Percentiles rank a stretch among this genome's conserved stretches.
Conservation (phyloP, 2,113 vertebrate species). For the Neoarius graeffei region DNA sequence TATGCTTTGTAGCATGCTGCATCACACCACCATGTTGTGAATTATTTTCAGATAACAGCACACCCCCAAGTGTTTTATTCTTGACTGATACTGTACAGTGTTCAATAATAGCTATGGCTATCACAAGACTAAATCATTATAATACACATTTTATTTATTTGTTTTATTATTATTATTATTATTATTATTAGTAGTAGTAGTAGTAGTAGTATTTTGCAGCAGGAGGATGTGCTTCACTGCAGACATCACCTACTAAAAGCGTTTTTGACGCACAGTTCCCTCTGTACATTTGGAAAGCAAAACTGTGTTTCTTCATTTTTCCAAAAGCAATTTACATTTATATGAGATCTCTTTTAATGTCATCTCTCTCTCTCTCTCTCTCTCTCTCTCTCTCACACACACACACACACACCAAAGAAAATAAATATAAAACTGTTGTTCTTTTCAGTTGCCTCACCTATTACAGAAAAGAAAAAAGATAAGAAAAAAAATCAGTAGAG, state of each 20-base stretch:
- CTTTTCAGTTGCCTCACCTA: neutral
- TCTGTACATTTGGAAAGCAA: slow-evolving; percentile 21
- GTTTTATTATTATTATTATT: too few relatives aligned
- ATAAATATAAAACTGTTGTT: neutral
- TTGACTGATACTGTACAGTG: neutral
- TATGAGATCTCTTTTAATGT: slow-evolving; percentile 32
- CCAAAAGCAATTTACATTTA: slow-evolving; percentile 48
- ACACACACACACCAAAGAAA: neutral
- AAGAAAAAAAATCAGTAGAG: neutral
- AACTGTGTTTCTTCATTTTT: slow-evolving; percentile 41
- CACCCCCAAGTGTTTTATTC: neutral
- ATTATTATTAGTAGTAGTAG: too few relatives aligned
- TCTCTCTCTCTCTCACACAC: neutral
- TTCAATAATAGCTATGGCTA: neutral
- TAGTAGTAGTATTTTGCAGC: too few relatives aligned
- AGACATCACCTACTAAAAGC: neutral
- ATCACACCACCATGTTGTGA: neutral
- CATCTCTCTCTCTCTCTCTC: slow-evolving; percentile 3
- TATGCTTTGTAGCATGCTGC: neutral
- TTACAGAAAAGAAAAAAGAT: neutral
- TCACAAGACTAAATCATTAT: neutral
- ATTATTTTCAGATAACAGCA: neutral
- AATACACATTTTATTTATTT: neutral
- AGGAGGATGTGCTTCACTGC: neutral
- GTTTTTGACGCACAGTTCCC: slow-evolving; percentile 13